These are phyloP conservation scores for Plestiodon gilberti DNA, from an alignment of 2,113 vertebrate genomes.

Conservation along the genomic window DNA sequence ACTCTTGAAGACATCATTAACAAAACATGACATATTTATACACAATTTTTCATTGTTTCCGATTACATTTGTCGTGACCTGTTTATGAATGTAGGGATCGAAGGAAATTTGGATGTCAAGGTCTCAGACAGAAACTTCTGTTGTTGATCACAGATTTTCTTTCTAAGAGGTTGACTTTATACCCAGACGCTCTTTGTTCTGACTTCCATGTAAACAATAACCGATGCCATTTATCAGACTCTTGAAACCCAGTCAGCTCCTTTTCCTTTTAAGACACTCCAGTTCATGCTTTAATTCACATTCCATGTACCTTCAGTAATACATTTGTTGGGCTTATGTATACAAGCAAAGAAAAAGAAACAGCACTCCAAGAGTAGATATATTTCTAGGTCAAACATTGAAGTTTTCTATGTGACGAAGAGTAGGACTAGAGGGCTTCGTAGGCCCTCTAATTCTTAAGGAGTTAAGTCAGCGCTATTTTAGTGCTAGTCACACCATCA, in stretches of 20 bases:
- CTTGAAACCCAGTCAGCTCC: slow-evolving; percentile 68
- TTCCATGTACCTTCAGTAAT: slow-evolving; percentile 70
- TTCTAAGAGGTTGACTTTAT: slow-evolving; percentile 44
- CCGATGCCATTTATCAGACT: slow-evolving; percentile 56
- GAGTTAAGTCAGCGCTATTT: slow-evolving; percentile 24
- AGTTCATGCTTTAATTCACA: slow-evolving; percentile 52
- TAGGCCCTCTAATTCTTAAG: slow-evolving; percentile 58
- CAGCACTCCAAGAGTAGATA: slow-evolving; percentile 49
- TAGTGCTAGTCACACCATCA: slow-evolving; percentile 26
- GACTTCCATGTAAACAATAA: slow-evolving; percentile 61
- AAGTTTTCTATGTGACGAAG: slow-evolving; percentile 46
- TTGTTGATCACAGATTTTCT: slow-evolving; percentile 41
- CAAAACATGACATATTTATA: not conserved
- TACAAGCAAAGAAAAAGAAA: slow-evolving; percentile 60
- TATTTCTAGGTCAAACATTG: slow-evolving; percentile 68
- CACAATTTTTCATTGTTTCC: slow-evolving; percentile 27
- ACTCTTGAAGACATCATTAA: not conserved
- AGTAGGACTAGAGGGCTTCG: slow-evolving; percentile 50
- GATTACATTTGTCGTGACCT: not conserved
- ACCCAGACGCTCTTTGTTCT: slow-evolving; percentile 36
- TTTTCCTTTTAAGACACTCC: slow-evolving; percentile 52
- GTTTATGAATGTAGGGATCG: slow-evolving; percentile 32
- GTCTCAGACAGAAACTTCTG: slow-evolving; percentile 48
- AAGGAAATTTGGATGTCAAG: slow-evolving; percentile 38
- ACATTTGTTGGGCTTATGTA: slow-evolving; percentile 69